Conservation (phyloP, 2,113 vertebrate species). For the Oryzias curvinotus region DNA sequence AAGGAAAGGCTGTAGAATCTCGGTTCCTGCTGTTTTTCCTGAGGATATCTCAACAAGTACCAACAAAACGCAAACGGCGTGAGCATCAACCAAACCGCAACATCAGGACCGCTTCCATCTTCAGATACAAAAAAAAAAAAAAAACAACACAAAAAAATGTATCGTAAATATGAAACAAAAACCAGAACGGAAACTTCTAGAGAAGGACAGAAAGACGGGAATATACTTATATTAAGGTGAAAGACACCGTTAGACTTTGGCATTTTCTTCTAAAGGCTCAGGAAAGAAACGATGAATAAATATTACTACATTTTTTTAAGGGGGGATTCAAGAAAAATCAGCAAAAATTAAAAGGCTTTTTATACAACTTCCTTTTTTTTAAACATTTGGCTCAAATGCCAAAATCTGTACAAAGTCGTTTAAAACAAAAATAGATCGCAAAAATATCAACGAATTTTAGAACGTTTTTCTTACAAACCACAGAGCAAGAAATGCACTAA, state of each 20-base stretch:
- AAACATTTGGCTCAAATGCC: constrained; percentile 21
- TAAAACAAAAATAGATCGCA: background rate
- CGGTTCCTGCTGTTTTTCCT: constrained; percentile 41
- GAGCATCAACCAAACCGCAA: constrained; percentile 10
- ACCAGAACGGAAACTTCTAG: constrained; percentile 13
- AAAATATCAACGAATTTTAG: background rate
- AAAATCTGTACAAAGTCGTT: background rate
- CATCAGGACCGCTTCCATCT: constrained; percentile 20
- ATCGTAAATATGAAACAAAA: constrained; percentile 17
- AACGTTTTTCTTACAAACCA: background rate
- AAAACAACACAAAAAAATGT: background rate
- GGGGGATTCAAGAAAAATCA: constrained; percentile 12
- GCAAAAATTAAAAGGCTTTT: constrained; percentile 38
- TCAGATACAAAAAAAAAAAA: constrained; percentile 10
- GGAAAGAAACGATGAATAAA: constrained; percentile 6
- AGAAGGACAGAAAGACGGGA: constrained; percentile 22
- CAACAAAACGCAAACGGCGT: constrained; percentile 13
- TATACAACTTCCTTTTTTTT: constrained; percentile 38
- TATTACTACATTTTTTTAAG: no score
- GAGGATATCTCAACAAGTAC: constrained; percentile 46
- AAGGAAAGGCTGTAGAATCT: constrained; percentile 21
- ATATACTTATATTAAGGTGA: constrained; percentile 6
- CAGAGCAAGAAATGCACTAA: background rate
- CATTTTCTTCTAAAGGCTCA: constrained; percentile 14
- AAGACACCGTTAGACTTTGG: constrained; percentile 30